These are phyloP conservation scores for Atherix ibis DNA, from an alignment of 2,888 invertebrate genomes.

Conservation along the genomic window DNA sequence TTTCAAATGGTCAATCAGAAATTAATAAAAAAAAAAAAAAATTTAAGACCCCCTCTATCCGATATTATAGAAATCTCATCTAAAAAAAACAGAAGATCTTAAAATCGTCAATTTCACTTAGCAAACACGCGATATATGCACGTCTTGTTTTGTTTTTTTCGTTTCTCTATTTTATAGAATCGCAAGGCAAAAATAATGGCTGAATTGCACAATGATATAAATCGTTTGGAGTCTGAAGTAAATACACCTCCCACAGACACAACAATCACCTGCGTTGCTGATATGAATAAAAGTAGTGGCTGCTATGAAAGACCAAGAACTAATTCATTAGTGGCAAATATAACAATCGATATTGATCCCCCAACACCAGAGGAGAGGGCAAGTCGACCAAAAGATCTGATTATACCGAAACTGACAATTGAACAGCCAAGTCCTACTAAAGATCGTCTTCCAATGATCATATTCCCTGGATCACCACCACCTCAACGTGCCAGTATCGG, in stretches of 20 bases:
- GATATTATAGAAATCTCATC: too few species aligned
- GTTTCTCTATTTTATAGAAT: background rate
- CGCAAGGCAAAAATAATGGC: constrained; percentile 6
- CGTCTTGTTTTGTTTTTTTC: too few species aligned
- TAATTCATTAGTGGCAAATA: constrained; percentile 13
- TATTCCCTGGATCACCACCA: constrained; percentile 41
- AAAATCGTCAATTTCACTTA: too few species aligned
- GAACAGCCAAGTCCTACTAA: constrained; percentile 52
- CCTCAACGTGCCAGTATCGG: constrained; percentile 34
- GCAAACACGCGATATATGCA: too few species aligned
- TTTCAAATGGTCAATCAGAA: too few species aligned
- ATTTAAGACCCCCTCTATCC: too few species aligned
- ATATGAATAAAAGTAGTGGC: constrained; percentile 13
- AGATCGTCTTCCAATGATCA: constrained; percentile 31
- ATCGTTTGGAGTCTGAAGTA: constrained; percentile 15
- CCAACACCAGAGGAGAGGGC: constrained; percentile 21
- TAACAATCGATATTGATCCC: constrained; percentile 22
- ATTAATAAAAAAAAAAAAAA: too few species aligned
- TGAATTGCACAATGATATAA: constrained; percentile 9
- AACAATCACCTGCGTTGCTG: constrained; percentile 17
- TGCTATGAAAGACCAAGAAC: constrained; percentile 7
- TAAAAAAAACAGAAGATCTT: too few species aligned
- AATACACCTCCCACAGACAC: constrained; percentile 18
- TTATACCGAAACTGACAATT: constrained; percentile 48
- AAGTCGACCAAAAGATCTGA: constrained; percentile 34